Conservation (phyloP, 2,797 vertebrate genomes). For the Diplodus puntazzo region DNA sequence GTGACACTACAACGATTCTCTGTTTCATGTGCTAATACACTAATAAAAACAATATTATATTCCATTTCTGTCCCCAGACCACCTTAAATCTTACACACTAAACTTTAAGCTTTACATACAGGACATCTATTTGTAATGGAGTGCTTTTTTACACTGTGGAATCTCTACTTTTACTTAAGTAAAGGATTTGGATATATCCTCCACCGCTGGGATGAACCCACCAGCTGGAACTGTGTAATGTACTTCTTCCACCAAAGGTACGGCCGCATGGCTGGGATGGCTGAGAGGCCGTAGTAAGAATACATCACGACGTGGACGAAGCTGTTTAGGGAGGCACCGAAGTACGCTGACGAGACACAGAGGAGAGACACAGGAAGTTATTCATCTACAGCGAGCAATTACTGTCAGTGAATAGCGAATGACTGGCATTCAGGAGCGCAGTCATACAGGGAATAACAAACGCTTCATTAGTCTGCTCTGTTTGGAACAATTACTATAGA, state of each 20-base stretch:
- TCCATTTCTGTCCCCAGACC: too few species aligned
- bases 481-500: neutral
- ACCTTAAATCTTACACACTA: too few species aligned
- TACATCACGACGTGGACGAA: constrained; percentile 99
- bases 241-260: constrained; percentile 99
- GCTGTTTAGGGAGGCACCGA: constrained; percentile 95
- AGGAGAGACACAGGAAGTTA: constrained; percentile 13
- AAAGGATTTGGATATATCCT: neutral
- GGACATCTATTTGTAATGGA: neutral
- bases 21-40: too few species aligned
- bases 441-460: constrained; percentile 13
- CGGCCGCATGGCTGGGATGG: constrained; percentile 92
- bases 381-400: constrained; percentile 17
- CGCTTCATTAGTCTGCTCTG: constrained; percentile 7
- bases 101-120: neutral
- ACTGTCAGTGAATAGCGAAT: neutral
- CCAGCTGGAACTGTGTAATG: constrained; percentile 98
- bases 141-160: neutral
- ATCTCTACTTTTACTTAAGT: neutral
- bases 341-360: constrained; percentile 88
- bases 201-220: constrained; percentile 75
- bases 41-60: too few species aligned
- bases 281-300: constrained; percentile 96
- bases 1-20: too few species aligned
- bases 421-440: neutral